Base-by-base conservation (phyloP, 2,797 vertebrate species). In the Moxostoma hubbsi region DNA sequence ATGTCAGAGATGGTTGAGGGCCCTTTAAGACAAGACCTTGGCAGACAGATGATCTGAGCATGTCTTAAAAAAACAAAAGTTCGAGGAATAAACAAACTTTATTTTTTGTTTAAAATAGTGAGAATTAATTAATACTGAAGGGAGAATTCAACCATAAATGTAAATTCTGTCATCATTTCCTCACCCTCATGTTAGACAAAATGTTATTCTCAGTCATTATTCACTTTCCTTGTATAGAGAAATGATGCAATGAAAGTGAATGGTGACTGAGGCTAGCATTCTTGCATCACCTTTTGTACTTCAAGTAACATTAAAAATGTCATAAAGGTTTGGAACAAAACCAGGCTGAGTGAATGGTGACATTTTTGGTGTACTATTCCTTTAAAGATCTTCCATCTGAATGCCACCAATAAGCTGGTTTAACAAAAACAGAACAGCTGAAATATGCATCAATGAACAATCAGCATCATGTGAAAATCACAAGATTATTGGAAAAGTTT, bases 21-120 rank as follows among this genome's bases (percentile, higher is more conserved):
- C 18, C 24, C 72, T 81, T 79, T 77, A 83, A 84, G 82, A 78
- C 49, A 49, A 76, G 67, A 83, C 72, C 62, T 64, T 68, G 24
- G 1, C 16, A 13, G 82, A 7, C 61, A 72, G 69, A 53, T 58
- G 18, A 55, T 53, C 62, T 66, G 77, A 79, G 75, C 75, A 84
- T 81, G 79, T 69, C 54, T 45, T 43, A 3, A 4, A 66, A 67
- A 54, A 75, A 76, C 45, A 36, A 87, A 47, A 67, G 15, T 36
- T 36, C 4, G 55, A 16, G 66, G 24, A 15, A 45, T 49, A 59
- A 50, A 6, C n/a, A 15, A 75, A 74, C 49, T 64, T 69, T 8
- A 16, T 13, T 65, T 16, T 58, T 6, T 11, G 36, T 36, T 36
- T 36, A 36, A 36, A 36, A 15, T 7, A 15, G 15, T 15, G 1